Base-by-base conservation (phyloP, 2,888 invertebrate genomes). In the Clanis bilineata region DNA sequence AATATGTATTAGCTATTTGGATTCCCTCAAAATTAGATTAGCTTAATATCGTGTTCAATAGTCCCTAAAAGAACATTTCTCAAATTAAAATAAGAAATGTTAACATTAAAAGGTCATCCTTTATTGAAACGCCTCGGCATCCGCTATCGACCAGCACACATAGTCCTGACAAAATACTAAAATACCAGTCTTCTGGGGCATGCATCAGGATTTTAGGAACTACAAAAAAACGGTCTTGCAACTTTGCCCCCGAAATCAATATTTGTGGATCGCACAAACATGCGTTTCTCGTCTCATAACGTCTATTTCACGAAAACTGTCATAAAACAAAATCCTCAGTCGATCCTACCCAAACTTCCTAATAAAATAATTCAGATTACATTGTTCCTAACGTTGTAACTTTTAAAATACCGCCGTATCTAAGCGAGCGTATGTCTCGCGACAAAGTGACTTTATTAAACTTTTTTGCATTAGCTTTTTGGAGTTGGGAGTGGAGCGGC, bases 391-490 rank as follows among this genome's bases (percentile, higher is more conserved):
- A 51, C 51, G 18, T 15, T 51, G 9, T 38, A 45, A 36, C 23
- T 21, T 36, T 32, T 45, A 57, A 44, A 44, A 32, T 18, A 57
- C 21, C 39, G 43, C 43, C 43, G 23, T 54, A 59, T 43, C 59
- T 32, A 32, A 28, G 6, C 12, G 36, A 60, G 59, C 59, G 56
- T 70, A 62, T 70, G 68, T 64, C 64, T 67, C 65, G 61, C 67
- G n/a, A 76, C 79, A 71, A 71, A 72, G 77, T 67, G 79, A 79
- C 80, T 83, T 83, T 86, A 85, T 85, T 82, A 85, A 89, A 88
- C 84, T 87, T 88, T 86, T 89, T 86, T 80, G 74, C 78, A 76
- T 80, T 76, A 77, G 77, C 80, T 83, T 83, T 84, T 84, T 78
- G 68, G 72, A 76, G 78, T 77, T 75, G 73, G 68, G 70, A 72